Evolutionary conservation across 2,797 vertebrate genomes (phyloP), one percentile per base, ranked within the genome.

Genomic region (Gadopsis marmoratus): DNA sequence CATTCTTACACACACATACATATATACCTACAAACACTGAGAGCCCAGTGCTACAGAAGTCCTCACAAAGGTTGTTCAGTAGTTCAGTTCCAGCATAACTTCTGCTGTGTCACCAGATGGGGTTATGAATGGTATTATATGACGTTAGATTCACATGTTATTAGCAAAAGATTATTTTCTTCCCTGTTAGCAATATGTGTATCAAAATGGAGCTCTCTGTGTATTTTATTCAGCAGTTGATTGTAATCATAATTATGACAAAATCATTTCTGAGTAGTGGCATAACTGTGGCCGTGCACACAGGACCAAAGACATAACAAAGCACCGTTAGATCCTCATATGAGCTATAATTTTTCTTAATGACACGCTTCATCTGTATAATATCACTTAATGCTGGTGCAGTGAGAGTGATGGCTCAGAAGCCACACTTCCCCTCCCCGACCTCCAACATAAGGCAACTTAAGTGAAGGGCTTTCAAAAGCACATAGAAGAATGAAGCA

Each of bases 291-390:
- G 81, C 85, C 31, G 39, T 67, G 74, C 71, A 79, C 88, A 83
- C 92, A 88, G 90, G 90, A 94, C 94, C 95, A 95, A 95, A 95
- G 91, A 92, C 56, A 14, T 14, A 68, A 79, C 58, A 72, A 71
- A 84, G 72, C 76, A 73, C 77, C 66, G 71, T 73, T 83, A 69
- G 77, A 90, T 82, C 84, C 79, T 91, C 87, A 86, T 31, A 69
- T 31, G 16, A 86, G 84, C 70, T 84, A 69, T 81, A 45, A 56
- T 81, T 78, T 78, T 77, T 77, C 39, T 62, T 76, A 58, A 47
- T 55, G 62, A 58, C 35, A 31, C 13, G 47, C 76, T 69, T 81
- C 75, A 71, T 71, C 45, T 82, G 47, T 79, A 64, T 69, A 76
- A 58, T 39, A 76, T 79, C 51, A 64, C 56, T 31, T 60, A 26